Conservation (phyloP, 1,140 invertebrate genomes). For the Cotesia typhae region DNA sequence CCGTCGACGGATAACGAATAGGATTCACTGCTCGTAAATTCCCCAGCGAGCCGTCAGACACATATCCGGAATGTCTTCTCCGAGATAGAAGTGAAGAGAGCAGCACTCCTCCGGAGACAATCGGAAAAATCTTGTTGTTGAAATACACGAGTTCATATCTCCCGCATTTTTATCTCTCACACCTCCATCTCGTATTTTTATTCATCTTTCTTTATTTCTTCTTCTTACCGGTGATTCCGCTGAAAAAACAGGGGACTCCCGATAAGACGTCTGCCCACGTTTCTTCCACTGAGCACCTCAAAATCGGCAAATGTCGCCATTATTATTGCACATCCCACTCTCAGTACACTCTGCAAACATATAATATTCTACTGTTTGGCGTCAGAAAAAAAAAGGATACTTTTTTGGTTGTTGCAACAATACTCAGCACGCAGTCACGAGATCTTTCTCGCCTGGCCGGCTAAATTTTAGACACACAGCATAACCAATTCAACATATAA, state of each 20-base stretch:
- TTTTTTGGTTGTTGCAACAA: too few species aligned
- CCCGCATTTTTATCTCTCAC: conserved; percentile 10
- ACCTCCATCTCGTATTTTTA: background rate
- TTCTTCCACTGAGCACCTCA: conserved; percentile 49
- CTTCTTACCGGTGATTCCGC: background rate
- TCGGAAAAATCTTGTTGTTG: conserved; percentile 9
- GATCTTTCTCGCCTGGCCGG: background rate
- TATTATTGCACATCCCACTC: conserved; percentile 47
- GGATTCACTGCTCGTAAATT: too few species aligned
- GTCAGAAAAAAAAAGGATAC: too few species aligned
- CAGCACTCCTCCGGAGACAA: background rate
- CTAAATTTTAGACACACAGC: background rate
- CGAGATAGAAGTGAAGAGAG: too few species aligned
- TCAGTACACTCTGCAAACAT: conserved; percentile 23
- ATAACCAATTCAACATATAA: too few species aligned
- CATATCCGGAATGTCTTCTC: background rate
- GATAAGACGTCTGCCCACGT: conserved; percentile 51
- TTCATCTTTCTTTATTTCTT: conserved; percentile 12
- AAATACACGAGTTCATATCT: conserved; percentile 17
- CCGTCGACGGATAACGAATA: too few species aligned
- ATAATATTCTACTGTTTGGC: background rate
- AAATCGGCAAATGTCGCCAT: conserved; percentile 53
- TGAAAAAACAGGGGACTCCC: conserved; percentile 42
- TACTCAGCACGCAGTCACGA: too few species aligned
- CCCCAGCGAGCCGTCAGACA: background rate